Evolutionary conservation across 2,797 vertebrate species (phyloP).

Genomic region (Anabacerthia variegaticeps): DNA sequence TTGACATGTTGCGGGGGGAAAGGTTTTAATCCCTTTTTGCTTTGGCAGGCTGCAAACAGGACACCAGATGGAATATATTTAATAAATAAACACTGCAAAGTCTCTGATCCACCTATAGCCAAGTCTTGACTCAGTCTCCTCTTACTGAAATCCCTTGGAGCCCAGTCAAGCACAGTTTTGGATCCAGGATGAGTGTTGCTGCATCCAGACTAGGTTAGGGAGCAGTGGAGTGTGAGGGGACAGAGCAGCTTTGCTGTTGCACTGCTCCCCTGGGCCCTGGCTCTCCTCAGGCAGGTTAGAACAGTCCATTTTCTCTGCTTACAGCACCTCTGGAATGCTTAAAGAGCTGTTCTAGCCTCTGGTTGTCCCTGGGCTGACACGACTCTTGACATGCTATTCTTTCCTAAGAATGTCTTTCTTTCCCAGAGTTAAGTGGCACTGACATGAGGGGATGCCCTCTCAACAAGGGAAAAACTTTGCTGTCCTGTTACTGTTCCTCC

Average conservation of each 20-base stretch:
- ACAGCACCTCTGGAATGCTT: background rate
- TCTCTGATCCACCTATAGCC: background rate
- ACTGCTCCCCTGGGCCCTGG: background rate
- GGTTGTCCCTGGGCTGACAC: background rate
- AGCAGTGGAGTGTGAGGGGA: background rate
- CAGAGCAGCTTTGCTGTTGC: background rate
- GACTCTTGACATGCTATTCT: background rate
- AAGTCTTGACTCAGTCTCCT: constrained; percentile 46
- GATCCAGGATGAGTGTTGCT: constrained; percentile 1
- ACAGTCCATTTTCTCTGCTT: background rate
- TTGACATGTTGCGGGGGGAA: background rate
- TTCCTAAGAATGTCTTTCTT: background rate
- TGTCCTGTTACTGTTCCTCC: background rate
- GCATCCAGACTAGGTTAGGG: constrained; percentile 7
- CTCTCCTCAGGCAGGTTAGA: background rate
- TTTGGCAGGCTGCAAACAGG: constrained; percentile 28
- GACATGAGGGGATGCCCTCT: background rate
- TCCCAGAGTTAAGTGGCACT: background rate
- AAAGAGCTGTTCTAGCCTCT: background rate
- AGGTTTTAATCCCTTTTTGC: background rate
- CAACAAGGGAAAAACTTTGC: background rate
- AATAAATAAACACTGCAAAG: constrained; percentile 50
- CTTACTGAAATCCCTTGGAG: constrained; percentile 51
- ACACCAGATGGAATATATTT: constrained; percentile 16
- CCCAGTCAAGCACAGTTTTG: background rate